A percentile compares a stretch with the other conserved stretches of the same genome.
These are phyloP conservation scores for Motacilla alba DNA, from an alignment of 2,113 vertebrate genomes.

Conservation along the genomic window DNA sequence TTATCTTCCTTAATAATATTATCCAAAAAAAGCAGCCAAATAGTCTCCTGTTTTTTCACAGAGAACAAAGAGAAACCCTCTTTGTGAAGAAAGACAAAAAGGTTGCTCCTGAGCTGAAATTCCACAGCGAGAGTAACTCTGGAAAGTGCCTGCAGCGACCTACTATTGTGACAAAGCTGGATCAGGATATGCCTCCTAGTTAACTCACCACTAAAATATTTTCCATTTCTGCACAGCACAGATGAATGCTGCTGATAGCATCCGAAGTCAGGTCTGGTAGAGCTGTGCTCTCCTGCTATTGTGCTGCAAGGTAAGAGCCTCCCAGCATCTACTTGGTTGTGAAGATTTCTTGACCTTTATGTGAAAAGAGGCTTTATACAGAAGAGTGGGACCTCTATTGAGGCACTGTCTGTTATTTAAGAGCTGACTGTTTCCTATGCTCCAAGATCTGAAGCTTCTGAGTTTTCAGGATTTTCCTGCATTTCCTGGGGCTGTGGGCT, in stretches of 20 bases:
- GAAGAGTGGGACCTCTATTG: background rate
- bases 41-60: background rate
- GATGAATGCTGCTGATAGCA: conserved; percentile 24
- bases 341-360: background rate
- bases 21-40: conserved; percentile 49
- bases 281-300: conserved; percentile 9
- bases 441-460: background rate
- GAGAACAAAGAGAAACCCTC: conserved; percentile 33
- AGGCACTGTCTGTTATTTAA: background rate
- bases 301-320: conserved; percentile 20
- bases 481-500: background rate
- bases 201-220: conserved; percentile 29
- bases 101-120: background rate
- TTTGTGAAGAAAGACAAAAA: conserved; percentile 22
- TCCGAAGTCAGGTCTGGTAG: background rate
- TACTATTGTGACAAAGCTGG: conserved; percentile 55
- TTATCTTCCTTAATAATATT: conserved; percentile 34
- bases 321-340: background rate
- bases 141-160: background rate
- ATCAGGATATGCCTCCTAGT: conserved; percentile 44
- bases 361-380: background rate
- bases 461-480: background rate
- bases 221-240: conserved; percentile 31
- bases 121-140: background rate
- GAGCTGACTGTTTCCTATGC: background rate